phyloP scores from a whole-genome alignment of 1,140 invertebrate species.

The Dendroctonus ponderosae region DNA sequence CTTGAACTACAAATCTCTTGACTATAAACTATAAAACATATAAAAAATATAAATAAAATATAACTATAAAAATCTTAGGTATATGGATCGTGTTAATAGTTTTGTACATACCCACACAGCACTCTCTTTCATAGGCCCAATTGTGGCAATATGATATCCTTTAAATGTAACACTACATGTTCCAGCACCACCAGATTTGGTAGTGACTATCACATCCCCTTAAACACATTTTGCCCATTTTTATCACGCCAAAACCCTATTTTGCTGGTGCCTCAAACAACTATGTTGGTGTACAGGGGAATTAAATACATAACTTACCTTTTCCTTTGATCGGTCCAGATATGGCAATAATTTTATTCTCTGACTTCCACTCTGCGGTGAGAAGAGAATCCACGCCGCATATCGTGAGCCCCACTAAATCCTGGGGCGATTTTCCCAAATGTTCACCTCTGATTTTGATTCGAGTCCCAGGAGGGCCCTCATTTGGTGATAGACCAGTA shows the following conservation, averaged over 20 bases:
- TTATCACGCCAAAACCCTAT: too few relatives aligned
- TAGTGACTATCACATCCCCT: slow-evolving; percentile 92
- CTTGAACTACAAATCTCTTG: too few relatives aligned
- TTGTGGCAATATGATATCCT: slow-evolving; percentile 63
- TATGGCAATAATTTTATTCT: slow-evolving; percentile 94
- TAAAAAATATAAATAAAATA: too few relatives aligned
- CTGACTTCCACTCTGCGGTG: slow-evolving; percentile 96
- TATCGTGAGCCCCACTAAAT: slow-evolving; percentile 88
- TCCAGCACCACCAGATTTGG: slow-evolving; percentile 85
- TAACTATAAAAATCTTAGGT: too few relatives aligned
- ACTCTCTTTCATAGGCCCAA: slow-evolving; percentile 94
- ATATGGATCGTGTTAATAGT: too few relatives aligned
- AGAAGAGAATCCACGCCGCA: slow-evolving; percentile 93
- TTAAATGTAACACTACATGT: slow-evolving; percentile 95
- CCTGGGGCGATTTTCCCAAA: slow-evolving; percentile 79
- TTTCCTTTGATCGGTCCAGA: slow-evolving; percentile 91
- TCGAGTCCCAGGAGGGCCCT: slow-evolving; percentile 94
- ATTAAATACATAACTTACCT: slow-evolving; percentile 47
- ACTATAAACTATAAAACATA: too few relatives aligned
- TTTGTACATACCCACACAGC: slow-evolving; percentile 80
- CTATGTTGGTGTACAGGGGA: not conserved
- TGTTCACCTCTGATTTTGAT: slow-evolving; percentile 96
- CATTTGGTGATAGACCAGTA: slow-evolving; percentile 96
- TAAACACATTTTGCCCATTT: too few relatives aligned
- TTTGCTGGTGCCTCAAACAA: too few relatives aligned